Conservation (phyloP, 2,113 vertebrate species). For the Peromyscus leucopus region DNA sequence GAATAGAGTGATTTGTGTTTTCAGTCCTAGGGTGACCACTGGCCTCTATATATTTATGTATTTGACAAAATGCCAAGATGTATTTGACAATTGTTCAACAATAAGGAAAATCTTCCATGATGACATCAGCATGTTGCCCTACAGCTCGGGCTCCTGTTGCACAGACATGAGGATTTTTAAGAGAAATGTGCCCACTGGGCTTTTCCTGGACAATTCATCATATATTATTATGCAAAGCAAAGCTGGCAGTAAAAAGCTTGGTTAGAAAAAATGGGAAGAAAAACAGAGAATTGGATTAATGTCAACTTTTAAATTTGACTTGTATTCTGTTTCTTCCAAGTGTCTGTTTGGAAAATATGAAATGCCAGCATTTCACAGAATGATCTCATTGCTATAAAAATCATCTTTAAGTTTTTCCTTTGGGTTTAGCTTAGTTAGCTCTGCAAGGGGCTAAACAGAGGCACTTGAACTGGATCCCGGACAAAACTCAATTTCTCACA, state of each 20-base stretch:
- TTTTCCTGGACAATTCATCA: slow-evolving; percentile 73
- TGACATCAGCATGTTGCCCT: slow-evolving; percentile 18
- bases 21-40: neutral
- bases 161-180: slow-evolving; percentile 45
- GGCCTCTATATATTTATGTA: slow-evolving; percentile 26
- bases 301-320: slow-evolving; percentile 77
- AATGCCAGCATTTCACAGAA: slow-evolving; percentile 81
- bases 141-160: slow-evolving; percentile 1
- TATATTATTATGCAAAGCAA: slow-evolving; percentile 82
- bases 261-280: slow-evolving; percentile 72
- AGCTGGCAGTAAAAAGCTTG: slow-evolving; percentile 74
- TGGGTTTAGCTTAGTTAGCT: slow-evolving; percentile 76
- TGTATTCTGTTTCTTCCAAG: slow-evolving; percentile 80
- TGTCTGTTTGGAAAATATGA: slow-evolving; percentile 84
- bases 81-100: slow-evolving; percentile 16
- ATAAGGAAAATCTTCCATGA: slow-evolving; percentile 57
- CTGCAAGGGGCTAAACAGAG: slow-evolving; percentile 47
- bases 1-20: slow-evolving; percentile 20
- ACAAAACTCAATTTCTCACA: slow-evolving; percentile 65
- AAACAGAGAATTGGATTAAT: slow-evolving; percentile 74
- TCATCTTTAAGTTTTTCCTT: slow-evolving; percentile 73
- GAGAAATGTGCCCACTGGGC: slow-evolving; percentile 74
- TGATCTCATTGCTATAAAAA: slow-evolving; percentile 83
- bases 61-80: neutral
- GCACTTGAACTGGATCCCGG: slow-evolving; percentile 70